Evolutionary conservation across 2,888 invertebrate genomes (phyloP), one percentile per base, ranked within the genome.

Genomic region (Andrena haemorrhoa): DNA sequence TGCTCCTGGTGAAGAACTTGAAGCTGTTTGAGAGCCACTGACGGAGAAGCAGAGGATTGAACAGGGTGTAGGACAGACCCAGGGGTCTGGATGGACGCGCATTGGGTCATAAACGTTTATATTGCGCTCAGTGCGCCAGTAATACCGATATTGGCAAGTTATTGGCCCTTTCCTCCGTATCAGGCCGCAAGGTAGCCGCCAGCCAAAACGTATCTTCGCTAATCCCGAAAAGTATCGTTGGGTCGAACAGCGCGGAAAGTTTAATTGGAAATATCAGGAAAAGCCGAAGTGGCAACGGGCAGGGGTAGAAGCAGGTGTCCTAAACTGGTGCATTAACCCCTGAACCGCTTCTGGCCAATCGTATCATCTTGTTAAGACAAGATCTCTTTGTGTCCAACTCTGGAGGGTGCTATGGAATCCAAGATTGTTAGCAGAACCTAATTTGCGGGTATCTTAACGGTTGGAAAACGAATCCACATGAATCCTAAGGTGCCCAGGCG

Each of bases 101-200:
- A 91, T 90, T 91, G 91, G 92, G 89, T 91, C 92, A 93, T 93
- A 93, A 94, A 93, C 93, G 93, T 91, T 93, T 92, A 93, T 93
- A 93, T 93, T 92, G 93, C 92, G 90, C 89, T 92, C 91, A 90
- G 92, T 92, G 89, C 90, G 90, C 91, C 89, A 89, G 92, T 91
- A 90, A 92, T 92, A 89, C 89, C 92, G 93, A 93, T 94, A 94
- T 94, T 94, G 93, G 93, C 93, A 91, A 93, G 92, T 93, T 93
- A 93, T 93, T 93, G 93, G 90, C 88, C 87, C 89, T 84, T 89
- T 86, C 70, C 84, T 85, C 80, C 80, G 70, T 84, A 79, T 83
- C 82, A 84, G 56, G 78, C 86, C 86, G 81, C 85, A 86, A 86
- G 81, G 81, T 84, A 82, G 65, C 85, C 84, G 65, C 84, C 83